These are phyloP conservation scores for Sarcoramphus papa DNA, from an alignment of 2,797 vertebrate genomes.

Conservation along the genomic window DNA sequence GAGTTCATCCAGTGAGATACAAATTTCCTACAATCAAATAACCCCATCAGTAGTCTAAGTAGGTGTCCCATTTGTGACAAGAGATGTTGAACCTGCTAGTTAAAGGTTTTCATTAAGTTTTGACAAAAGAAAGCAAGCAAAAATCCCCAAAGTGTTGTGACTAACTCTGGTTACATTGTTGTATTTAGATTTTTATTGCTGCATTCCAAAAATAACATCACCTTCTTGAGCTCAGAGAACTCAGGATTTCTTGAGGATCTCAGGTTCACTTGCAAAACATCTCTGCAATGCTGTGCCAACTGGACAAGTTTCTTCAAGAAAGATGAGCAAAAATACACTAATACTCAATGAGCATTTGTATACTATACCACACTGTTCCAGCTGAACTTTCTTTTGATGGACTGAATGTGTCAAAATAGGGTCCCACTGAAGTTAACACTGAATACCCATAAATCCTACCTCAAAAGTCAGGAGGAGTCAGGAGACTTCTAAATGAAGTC, in stretches of 20 bases:
- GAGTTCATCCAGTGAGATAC: neutral
- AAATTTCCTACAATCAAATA: neutral
- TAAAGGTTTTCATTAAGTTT: neutral
- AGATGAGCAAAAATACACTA: neutral
- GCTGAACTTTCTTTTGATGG: neutral
- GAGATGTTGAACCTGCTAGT: neutral
- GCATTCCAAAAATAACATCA: neutral
- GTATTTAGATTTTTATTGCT: neutral
- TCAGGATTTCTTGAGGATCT: neutral
- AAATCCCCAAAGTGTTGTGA: neutral
- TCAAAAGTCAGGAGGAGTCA: neutral
- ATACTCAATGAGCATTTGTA: neutral
- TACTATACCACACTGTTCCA: neutral
- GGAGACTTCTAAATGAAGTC: neutral
- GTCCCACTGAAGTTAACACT: neutral
- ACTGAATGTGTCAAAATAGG: neutral
- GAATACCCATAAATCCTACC: neutral
- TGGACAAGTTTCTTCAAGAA: neutral
- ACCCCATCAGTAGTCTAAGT: too few relatives aligned
- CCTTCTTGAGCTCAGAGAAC: neutral
- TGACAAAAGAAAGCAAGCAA: neutral
- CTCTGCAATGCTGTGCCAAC: neutral
- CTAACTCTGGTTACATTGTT: fast-evolving
- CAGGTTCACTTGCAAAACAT: neutral
- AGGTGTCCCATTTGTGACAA: neutral